Evolutionary conservation across 1,140 invertebrate species (phyloP).

Genomic region (Cotesia glomerata): DNA sequence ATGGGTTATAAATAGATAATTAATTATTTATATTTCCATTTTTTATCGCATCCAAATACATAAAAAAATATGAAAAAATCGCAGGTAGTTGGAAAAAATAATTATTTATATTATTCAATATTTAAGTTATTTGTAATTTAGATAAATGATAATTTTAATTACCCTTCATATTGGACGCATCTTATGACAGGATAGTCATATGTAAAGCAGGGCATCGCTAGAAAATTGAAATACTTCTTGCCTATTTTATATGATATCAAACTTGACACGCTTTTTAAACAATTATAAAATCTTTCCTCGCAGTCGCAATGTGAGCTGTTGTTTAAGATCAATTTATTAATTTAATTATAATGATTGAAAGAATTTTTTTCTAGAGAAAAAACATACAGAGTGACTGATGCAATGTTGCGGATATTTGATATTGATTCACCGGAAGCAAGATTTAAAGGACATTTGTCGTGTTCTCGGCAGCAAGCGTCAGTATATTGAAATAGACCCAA

Average conservation of each 20-base stretch:
- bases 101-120: neutral
- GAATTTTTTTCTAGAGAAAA: neutral
- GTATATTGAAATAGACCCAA: constrained; percentile 12
- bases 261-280: constrained; percentile 14
- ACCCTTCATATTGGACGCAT: neutral
- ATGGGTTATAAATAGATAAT: neutral
- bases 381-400: constrained; percentile 1
- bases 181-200: neutral
- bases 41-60: no score
- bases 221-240: constrained; percentile 15
- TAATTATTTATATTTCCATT: constrained; percentile 13
- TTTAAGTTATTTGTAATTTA: neutral
- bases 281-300: constrained; percentile 16
- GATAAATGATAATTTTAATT: neutral
- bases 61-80: no score
- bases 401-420: neutral
- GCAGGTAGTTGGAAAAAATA: no score
- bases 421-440: neutral
- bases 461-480: constrained; percentile 22
- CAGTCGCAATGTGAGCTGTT: constrained; percentile 18
- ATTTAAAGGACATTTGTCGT: constrained; percentile 13
- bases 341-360: neutral
- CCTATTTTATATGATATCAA: constrained; percentile 1
- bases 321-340: neutral
- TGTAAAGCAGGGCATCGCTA: constrained; percentile 14